Evolutionary conservation across 2,797 vertebrate genomes (phyloP).

Genomic region (Sebastes oblongus): DNA sequence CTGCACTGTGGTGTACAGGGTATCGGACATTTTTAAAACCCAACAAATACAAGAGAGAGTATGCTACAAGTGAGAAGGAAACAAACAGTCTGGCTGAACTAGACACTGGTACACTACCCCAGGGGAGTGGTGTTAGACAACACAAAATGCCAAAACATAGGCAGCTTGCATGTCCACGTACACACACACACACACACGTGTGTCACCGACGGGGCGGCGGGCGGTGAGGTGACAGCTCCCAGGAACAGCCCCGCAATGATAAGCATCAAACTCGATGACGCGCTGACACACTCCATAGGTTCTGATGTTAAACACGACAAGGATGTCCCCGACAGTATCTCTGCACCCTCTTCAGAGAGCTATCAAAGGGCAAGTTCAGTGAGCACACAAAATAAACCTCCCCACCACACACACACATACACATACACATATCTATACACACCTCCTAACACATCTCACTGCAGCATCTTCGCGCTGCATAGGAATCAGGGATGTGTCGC

Average conservation of each 20-base stretch:
- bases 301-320: conserved; percentile 70
- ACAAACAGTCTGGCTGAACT: conserved; percentile 21
- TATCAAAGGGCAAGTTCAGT: conserved; percentile 75
- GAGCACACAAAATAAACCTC: conserved; percentile 53
- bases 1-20: not conserved
- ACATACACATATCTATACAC: conserved; percentile 19
- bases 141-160: conserved; percentile 38
- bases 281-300: conserved; percentile 64
- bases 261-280: conserved; percentile 62
- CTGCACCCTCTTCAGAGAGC: conserved; percentile 58
- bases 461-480: conserved; percentile 73
- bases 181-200: not conserved
- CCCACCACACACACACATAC: conserved; percentile 3
- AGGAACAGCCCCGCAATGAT: conserved; percentile 54
- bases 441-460: conserved; percentile 58
- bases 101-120: conserved; percentile 26
- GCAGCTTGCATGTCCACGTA: conserved; percentile 31
- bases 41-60: conserved; percentile 7
- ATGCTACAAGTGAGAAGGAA: conserved; percentile 15
- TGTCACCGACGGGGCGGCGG: conserved; percentile 18
- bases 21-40: conserved; percentile 19
- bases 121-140: conserved; percentile 46
- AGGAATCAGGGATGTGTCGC: conserved; percentile 73
- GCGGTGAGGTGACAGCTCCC: conserved; percentile 43
- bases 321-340: conserved; percentile 69